Conservation (phyloP, 1,140 invertebrate genomes). For the Ceratosolen solmsi region DNA sequence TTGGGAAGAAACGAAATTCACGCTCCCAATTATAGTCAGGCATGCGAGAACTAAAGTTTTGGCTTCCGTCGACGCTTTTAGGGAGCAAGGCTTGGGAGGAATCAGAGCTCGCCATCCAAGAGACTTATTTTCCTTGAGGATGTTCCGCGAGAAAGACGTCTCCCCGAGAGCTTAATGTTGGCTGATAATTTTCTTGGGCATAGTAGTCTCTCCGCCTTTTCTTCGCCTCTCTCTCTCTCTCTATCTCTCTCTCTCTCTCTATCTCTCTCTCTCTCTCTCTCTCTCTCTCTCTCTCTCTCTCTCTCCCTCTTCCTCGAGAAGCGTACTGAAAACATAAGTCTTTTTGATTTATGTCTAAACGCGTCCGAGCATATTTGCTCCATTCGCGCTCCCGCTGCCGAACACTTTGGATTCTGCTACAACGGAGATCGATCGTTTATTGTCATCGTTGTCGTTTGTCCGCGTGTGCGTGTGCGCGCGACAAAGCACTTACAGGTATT, state of each 20-base stretch:
- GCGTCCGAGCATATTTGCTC: constrained; percentile 14
- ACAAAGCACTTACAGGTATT: not conserved
- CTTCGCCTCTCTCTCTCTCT: too few relatives aligned
- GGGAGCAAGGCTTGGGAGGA: too few relatives aligned
- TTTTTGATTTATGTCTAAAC: not conserved
- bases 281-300: too few relatives aligned
- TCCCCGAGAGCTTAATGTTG: not conserved
- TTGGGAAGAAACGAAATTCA: not conserved
- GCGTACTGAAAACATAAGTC: not conserved
- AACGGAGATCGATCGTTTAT: not conserved
- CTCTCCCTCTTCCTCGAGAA: not conserved
- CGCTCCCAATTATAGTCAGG: not conserved
- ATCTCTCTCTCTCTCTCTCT: not conserved
- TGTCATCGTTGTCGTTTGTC: too few relatives aligned
- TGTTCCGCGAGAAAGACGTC: not conserved
- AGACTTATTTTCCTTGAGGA: not conserved
- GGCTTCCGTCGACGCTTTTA: too few relatives aligned
- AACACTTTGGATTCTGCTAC: not conserved
- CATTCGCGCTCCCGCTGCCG: not conserved
- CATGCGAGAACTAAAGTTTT: too few relatives aligned
- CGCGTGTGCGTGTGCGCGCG: too few relatives aligned
- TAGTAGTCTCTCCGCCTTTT: too few relatives aligned
- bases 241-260: too few relatives aligned
- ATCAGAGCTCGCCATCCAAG: not conserved
- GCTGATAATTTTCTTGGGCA: too few relatives aligned